phyloP scores from a whole-genome alignment of 1,140 invertebrate species.

The Bombus soroeensis region DNA sequence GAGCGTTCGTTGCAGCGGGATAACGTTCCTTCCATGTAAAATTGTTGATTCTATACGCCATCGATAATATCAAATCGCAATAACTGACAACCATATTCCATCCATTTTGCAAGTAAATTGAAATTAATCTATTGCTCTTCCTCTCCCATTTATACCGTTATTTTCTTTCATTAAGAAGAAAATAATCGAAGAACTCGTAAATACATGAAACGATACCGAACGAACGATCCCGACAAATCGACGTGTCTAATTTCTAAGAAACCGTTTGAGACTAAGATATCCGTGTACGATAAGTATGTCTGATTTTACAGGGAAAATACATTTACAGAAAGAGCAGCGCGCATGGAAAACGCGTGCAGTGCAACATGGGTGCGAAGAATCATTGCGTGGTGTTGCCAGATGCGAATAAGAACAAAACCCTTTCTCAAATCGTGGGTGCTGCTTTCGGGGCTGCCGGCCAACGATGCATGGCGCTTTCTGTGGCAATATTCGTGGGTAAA shows the following conservation, averaged over 20 bases:
- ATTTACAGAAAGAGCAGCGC: constrained; percentile 95
- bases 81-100: background rate
- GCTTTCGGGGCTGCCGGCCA: constrained; percentile 98
- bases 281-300: background rate
- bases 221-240: too few species aligned
- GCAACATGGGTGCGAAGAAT: constrained; percentile 99
- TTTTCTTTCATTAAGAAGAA: too few species aligned
- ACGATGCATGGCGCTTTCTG: constrained; percentile 99
- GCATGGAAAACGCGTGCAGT: constrained; percentile 97
- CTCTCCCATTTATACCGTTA: too few species aligned
- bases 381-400: constrained; percentile 98
- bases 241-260: too few species aligned
- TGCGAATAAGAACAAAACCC: constrained; percentile 98
- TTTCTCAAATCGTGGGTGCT: constrained; percentile 97
- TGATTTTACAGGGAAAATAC: constrained; percentile 91
- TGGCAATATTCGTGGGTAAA: constrained; percentile 96
- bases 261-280: background rate
- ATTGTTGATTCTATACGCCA: background rate
- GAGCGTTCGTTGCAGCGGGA: background rate
- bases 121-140: too few species aligned
- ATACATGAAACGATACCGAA: too few species aligned
- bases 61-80: background rate
- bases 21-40: background rate
- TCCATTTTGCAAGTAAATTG: too few species aligned
- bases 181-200: too few species aligned